A percentile compares a stretch with the other conserved stretches of the same genome.
phyloP scores from a whole-genome alignment of 2,888 invertebrate species.

The Lochmaea crataegi region DNA sequence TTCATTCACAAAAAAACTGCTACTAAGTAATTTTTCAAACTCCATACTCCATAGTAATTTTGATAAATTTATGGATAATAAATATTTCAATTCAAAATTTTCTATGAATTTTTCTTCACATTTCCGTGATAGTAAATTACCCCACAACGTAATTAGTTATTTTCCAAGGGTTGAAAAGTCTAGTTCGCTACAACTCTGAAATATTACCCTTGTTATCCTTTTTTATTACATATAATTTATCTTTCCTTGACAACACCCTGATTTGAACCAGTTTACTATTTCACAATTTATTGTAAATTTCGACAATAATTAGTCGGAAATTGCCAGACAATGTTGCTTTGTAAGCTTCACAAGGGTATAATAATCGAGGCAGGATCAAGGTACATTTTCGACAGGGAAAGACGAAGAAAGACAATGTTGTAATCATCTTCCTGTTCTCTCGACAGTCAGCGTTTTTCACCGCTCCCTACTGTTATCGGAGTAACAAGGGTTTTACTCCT shows the following conservation, averaged over 20 bases:
- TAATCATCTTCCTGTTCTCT: conserved; percentile 37
- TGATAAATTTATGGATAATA: too few species aligned
- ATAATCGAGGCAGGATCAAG: conserved; percentile 38
- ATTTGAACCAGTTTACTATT: conserved; percentile 26
- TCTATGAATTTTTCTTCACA: too few species aligned
- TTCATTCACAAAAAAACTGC: too few species aligned
- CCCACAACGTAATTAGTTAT: too few species aligned
- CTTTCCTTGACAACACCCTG: conserved; percentile 25
- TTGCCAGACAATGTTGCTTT: conserved; percentile 37
- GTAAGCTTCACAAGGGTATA: conserved; percentile 37
- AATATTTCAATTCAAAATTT: too few species aligned
- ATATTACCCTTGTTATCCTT: background rate
- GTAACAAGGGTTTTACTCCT: conserved; percentile 32
- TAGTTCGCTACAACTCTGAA: background rate
- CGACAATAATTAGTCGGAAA: conserved; percentile 39
- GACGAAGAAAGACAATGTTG: conserved; percentile 42
- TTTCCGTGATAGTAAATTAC: too few species aligned
- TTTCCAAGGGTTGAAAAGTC: background rate
- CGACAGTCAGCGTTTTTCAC: conserved; percentile 41
- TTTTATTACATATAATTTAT: conserved; percentile 19
- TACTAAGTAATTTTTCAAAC: too few species aligned
- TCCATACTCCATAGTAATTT: too few species aligned
- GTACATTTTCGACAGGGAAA: conserved; percentile 43
- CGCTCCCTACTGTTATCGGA: conserved; percentile 14
- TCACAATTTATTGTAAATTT: conserved; percentile 36